Percentiles rank a stretch among this genome's conserved stretches.
These are phyloP conservation scores for Perccottus glenii DNA, from an alignment of 2,113 vertebrate species.

Conservation along the genomic window DNA sequence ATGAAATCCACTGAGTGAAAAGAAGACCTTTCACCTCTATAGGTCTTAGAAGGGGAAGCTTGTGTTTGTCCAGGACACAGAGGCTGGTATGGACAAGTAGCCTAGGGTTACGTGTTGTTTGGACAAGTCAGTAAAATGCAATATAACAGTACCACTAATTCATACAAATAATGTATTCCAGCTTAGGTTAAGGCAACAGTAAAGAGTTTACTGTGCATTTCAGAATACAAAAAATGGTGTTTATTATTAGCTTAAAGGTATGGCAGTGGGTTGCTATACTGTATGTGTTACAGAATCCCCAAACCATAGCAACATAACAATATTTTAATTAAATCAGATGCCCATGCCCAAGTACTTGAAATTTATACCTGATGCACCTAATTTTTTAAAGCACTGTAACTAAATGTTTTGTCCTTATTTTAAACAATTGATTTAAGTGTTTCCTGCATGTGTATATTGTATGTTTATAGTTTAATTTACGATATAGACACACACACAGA, in stretches of 20 bases:
- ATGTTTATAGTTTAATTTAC: background rate
- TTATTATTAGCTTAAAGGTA: background rate
- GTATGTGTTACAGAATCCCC: constrained; percentile 1
- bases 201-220: background rate
- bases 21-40: background rate
- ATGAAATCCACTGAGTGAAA: constrained; percentile 17
- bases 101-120: no score
- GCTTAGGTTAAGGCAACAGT: background rate
- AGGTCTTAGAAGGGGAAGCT: background rate
- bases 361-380: constrained; percentile 20
- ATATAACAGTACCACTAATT: background rate
- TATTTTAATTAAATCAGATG: no score
- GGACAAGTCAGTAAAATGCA: constrained; percentile 1
- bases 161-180: background rate
- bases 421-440: constrained; percentile 21
- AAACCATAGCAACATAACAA: constrained; percentile 42
- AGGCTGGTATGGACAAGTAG: background rate
- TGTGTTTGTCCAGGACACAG: background rate
- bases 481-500: background rate
- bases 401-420: background rate
- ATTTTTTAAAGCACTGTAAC: constrained; percentile 24
- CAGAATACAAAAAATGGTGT: background rate
- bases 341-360: no score
- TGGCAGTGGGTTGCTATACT: background rate
- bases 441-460: constrained; percentile 15